phyloP scores from a whole-genome alignment of 2,113 vertebrate genomes.

The Aegithalos caudatus region DNA sequence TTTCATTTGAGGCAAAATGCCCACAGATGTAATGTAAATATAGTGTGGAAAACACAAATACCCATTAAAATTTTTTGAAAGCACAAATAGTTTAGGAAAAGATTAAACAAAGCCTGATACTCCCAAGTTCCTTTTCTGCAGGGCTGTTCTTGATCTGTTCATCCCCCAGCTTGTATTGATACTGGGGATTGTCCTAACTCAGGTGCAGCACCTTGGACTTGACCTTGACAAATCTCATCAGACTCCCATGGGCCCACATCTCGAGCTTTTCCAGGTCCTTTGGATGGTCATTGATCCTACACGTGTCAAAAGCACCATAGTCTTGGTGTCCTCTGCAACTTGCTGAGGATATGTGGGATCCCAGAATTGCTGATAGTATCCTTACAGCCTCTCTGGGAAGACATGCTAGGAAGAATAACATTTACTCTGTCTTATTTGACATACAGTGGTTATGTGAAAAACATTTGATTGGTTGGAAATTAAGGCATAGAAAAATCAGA shows the following conservation, averaged over 20 bases:
- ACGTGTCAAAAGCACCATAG: background rate
- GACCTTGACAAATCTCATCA: background rate
- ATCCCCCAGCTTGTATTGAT: background rate
- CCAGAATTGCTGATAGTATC: background rate
- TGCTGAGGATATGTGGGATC: background rate
- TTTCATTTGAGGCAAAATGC: background rate
- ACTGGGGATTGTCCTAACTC: background rate
- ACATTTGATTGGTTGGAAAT: background rate
- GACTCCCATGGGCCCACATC: background rate
- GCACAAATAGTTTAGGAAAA: background rate
- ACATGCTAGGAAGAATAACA: background rate
- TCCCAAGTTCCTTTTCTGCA: background rate
- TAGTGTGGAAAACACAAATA: background rate
- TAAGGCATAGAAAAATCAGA: background rate
- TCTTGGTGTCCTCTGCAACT: background rate
- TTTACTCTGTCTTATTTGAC: background rate
- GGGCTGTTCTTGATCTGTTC: background rate
- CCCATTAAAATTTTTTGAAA: background rate
- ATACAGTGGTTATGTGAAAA: background rate
- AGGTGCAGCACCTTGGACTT: background rate
- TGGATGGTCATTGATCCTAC: background rate
- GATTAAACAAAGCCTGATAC: background rate
- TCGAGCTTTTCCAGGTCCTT: background rate
- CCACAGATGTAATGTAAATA: background rate
- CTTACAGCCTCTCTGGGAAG: background rate